Evolutionary conservation across 2,797 vertebrate species (phyloP), one percentile per base, ranked within the genome.

Genomic region (Pseudomugil gertrudae): DNA sequence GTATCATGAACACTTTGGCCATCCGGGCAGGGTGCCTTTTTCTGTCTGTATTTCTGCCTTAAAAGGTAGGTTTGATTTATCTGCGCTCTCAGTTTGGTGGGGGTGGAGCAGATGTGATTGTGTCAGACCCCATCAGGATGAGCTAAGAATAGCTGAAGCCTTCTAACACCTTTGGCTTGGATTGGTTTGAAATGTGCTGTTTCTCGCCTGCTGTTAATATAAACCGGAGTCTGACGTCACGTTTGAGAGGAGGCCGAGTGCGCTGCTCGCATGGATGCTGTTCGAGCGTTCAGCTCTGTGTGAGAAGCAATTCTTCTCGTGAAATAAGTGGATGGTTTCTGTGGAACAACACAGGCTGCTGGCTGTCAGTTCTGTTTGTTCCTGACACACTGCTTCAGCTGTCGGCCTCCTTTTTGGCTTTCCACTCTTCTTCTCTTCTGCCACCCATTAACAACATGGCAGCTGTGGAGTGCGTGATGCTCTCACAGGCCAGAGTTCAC

Each of bases 41-140:
- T 74, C 32, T 66, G 55, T 73, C 36, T 69, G 60, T 19, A 11
- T 86, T 86, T 86, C 77, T 84, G 76, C 86, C 85, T 84, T 89
- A 83, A 89, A 90, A 87, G 84, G 85, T 78, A 76, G 51, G 55
- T 85, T 88, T 83, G 80, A 85, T 87, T 80, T 87, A 84, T 87
- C 75, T 78, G 66, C 66, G 55, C 67, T 79, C 76, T 70, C 66
- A 73, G 71, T 78, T 64, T 2, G 2, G 61, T 57, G 76, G 78
- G 83, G 84, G 84, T 61, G 74, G 75, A 77, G 83, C 64, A 66
- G 79, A 80, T 69, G 73, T 72, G 80, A 85, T 66, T 72, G 76
- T 84, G 83, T 87, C 83, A 71, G 73, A 80, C 74, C 56, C 66
- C 51, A 65, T 83, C 54, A 77, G 72, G 83, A 69, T 10, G 3